phyloP scores from a whole-genome alignment of 2,113 vertebrate genomes.

The Oreocharis arfaki region DNA sequence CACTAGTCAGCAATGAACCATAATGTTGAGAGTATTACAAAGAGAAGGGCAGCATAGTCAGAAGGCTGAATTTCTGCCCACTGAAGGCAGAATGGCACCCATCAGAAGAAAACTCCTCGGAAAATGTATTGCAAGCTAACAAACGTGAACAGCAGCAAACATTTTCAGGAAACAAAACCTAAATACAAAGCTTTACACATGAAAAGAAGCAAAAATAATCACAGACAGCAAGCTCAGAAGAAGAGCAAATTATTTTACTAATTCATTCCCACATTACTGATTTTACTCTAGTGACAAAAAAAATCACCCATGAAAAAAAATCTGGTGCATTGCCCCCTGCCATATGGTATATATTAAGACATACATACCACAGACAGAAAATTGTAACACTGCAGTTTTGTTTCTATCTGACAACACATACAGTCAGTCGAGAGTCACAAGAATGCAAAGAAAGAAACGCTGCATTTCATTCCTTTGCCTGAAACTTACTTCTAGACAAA shows the following conservation, averaged over 20 bases:
- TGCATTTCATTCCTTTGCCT: neutral
- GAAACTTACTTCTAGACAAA: neutral
- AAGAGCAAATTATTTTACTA: slow-evolving; percentile 23
- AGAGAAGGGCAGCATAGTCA: neutral
- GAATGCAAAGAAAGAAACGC: neutral
- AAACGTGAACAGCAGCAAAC: neutral
- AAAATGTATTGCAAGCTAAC: neutral
- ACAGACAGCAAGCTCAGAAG: neutral
- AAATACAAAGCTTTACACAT: neutral
- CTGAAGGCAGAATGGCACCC: neutral
- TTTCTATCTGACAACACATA: slow-evolving; percentile 31
- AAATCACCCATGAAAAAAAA: neutral
- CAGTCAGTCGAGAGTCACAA: slow-evolving; percentile 13
- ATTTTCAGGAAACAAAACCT: neutral
- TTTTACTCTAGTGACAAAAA: slow-evolving; percentile 36
- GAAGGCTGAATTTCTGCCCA: neutral
- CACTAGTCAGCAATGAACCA: neutral
- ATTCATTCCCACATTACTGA: neutral
- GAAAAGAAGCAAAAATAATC: slow-evolving; percentile 5
- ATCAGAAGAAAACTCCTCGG: neutral
- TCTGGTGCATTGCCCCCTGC: neutral
- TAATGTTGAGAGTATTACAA: neutral
- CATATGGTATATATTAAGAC: slow-evolving; percentile 41
- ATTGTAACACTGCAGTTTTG: slow-evolving; percentile 12
- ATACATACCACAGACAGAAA: slow-evolving; percentile 18